phyloP scores from a whole-genome alignment of 2,888 invertebrate species.

The Andrena dorsata region DNA sequence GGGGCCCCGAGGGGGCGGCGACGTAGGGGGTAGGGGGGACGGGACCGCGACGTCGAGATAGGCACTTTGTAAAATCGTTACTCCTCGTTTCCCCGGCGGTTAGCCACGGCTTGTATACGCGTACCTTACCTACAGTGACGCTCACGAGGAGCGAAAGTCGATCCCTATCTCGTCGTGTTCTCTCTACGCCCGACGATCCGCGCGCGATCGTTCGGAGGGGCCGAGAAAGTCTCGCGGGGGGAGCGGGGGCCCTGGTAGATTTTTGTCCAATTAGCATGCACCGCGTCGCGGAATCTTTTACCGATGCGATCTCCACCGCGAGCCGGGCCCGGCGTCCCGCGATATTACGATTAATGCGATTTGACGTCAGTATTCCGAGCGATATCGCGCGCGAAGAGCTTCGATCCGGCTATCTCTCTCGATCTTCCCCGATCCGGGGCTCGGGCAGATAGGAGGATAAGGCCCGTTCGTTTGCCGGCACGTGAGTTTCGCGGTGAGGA shows the following conservation, averaged over 20 bases:
- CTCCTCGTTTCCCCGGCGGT: slow-evolving; percentile 71
- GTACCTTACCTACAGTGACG: slow-evolving; percentile 75
- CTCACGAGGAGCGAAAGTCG: slow-evolving; percentile 77
- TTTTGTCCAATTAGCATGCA: slow-evolving; percentile 79
- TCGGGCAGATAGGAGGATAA: slow-evolving; percentile 4
- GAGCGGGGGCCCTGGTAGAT: slow-evolving; percentile 55
- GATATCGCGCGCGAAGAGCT: slow-evolving; percentile 36
- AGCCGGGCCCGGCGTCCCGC: slow-evolving; percentile 59
- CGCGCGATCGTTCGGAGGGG: slow-evolving; percentile 49
- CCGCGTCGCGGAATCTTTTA: slow-evolving; percentile 73
- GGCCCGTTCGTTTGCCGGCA: neutral
- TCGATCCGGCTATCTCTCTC: slow-evolving; percentile 22
- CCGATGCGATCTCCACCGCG: slow-evolving; percentile 66
- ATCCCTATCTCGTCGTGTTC: slow-evolving; percentile 75
- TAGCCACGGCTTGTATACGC: slow-evolving; percentile 64
- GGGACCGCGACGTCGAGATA: slow-evolving; percentile 53
- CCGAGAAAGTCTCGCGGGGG: slow-evolving; percentile 38
- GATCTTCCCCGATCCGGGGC: slow-evolving; percentile 27
- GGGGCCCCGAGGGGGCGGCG: slow-evolving; percentile 13
- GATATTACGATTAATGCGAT: slow-evolving; percentile 77
- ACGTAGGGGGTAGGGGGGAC: neutral
- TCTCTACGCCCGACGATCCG: slow-evolving; percentile 71
- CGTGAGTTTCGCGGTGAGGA: slow-evolving; percentile 2
- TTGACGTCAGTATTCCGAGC: slow-evolving; percentile 71
- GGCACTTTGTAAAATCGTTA: slow-evolving; percentile 75